These are phyloP conservation scores for Sylvia atricapilla DNA, from an alignment of 2,113 vertebrate genomes.

Conservation along the genomic window DNA sequence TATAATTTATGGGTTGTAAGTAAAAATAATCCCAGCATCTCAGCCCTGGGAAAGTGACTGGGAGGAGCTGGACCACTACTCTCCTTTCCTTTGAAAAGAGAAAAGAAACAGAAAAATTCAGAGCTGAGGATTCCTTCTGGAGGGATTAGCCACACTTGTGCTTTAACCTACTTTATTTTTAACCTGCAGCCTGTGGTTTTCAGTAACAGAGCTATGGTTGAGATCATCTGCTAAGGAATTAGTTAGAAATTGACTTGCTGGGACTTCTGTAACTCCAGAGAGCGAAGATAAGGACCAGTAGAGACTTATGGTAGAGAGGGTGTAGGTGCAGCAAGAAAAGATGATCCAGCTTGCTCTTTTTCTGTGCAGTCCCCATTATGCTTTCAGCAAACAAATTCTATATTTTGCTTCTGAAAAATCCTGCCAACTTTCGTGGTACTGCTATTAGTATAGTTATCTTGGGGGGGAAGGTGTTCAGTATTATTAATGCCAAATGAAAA, in stretches of 20 bases:
- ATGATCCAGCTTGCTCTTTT: neutral
- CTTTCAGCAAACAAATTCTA: neutral
- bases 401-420: neutral
- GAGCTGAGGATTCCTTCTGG: neutral
- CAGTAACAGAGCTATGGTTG: neutral
- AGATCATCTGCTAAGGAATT: neutral
- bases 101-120: neutral
- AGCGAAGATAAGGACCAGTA: neutral
- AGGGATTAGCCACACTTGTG: neutral
- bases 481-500: neutral
- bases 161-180: neutral
- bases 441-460: neutral
- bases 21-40: neutral
- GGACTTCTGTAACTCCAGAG: neutral
- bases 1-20: neutral
- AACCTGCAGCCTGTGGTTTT: neutral
- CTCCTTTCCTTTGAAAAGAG: neutral
- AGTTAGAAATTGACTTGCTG: neutral
- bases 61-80: neutral
- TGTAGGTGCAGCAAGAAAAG: neutral
- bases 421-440: neutral
- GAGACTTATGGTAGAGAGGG: neutral
- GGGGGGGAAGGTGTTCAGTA: rapidly evolving
- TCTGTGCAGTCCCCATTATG: neutral
- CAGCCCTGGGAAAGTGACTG: neutral